A percentile compares a stretch with the other conserved stretches of the same genome.
Conservation (phyloP, 2,797 vertebrate species). For the Natrix natrix region DNA sequence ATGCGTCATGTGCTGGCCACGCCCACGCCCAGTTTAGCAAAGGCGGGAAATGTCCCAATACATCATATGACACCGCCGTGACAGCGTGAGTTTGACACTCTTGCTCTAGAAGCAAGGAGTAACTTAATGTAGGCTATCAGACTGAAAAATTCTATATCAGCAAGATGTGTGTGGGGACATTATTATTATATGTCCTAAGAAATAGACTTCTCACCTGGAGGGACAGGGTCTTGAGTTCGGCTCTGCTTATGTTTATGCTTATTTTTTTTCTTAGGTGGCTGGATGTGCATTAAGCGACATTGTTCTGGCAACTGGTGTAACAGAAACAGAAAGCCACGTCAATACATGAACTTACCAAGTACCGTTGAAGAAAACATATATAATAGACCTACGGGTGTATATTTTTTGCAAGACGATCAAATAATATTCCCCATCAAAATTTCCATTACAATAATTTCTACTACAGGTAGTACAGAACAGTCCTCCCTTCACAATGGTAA, state of each 20-base stretch:
- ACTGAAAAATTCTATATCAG: background rate
- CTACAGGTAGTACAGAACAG: background rate
- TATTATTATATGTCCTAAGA: background rate
- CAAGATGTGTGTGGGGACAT: background rate
- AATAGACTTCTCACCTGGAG: constrained; percentile 79
- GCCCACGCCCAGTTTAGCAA: no score
- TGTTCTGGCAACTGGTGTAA: constrained; percentile 86
- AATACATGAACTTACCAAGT: background rate
- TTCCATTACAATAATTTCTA: background rate
- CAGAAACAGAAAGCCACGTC: background rate
- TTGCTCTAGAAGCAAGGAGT: no score
- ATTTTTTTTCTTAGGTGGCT: constrained; percentile 95
- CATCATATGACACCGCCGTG: no score
- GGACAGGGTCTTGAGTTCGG: constrained; percentile 91
- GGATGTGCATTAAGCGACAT: constrained; percentile 96
- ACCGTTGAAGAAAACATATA: background rate
- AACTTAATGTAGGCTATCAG: background rate
- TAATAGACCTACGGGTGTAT: background rate
- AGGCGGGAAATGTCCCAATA: no score
- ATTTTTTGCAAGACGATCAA: background rate
- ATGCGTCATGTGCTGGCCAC: no score
- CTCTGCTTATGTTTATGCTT: constrained; percentile 97
- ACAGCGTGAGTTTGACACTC: no score
- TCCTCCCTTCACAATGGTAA: background rate
- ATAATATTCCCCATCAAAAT: background rate